Evolutionary conservation across 2,113 vertebrate species (phyloP).

Genomic region (Sander vitreus): DNA sequence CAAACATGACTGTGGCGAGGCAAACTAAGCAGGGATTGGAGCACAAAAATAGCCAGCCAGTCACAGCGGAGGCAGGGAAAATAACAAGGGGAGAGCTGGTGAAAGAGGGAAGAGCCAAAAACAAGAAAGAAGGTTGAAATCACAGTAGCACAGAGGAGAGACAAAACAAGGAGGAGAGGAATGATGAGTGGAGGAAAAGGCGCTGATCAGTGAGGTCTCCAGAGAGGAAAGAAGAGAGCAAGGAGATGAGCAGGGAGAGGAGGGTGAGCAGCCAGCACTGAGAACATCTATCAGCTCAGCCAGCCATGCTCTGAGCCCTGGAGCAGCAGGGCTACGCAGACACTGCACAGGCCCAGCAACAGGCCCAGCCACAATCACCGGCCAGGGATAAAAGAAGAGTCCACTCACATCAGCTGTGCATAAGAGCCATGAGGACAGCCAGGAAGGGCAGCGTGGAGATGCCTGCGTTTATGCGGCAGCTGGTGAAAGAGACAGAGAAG

Average conservation of each 20-base stretch:
- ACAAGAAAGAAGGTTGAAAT: conserved; percentile 77
- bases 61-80: conserved; percentile 70
- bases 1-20: conserved; percentile 60
- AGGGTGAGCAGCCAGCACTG: conserved; percentile 60
- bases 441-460: conserved; percentile 85
- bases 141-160: conserved; percentile 64
- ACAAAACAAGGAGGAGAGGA: conserved; percentile 48
- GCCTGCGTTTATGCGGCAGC: conserved; percentile 84
- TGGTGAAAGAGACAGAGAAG: conserved; percentile 85
- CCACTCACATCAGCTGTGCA: conserved; percentile 24
- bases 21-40: conserved; percentile 74
- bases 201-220: conserved; percentile 63
- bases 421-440: conserved; percentile 78
- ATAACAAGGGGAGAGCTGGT: conserved; percentile 76
- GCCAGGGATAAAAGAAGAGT: conserved; percentile 43
- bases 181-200: conserved; percentile 57
- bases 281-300: conserved; percentile 66
- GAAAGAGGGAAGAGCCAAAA: conserved; percentile 74
- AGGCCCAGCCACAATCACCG: conserved; percentile 50
- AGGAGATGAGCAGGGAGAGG: conserved; percentile 67
- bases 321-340: conserved; percentile 67
- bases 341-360: conserved; percentile 59
- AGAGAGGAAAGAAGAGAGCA: conserved; percentile 52
- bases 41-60: conserved; percentile 85
- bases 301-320: conserved; percentile 77